A percentile compares a stretch with the other conserved stretches of the same genome.
These are phyloP conservation scores for Teleiodes luculella DNA, from an alignment of 2,888 invertebrate species.

Conservation along the genomic window DNA sequence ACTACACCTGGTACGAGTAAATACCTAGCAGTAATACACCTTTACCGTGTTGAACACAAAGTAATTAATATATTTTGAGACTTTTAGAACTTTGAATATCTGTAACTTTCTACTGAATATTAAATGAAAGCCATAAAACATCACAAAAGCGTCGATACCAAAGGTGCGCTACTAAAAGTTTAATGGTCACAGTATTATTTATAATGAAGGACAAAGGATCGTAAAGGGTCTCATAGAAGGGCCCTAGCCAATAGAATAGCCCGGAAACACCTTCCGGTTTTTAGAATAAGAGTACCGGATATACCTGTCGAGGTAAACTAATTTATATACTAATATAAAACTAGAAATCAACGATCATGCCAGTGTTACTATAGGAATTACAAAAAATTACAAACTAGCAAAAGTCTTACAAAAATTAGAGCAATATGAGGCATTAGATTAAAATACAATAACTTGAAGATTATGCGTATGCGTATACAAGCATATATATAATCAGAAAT, in stretches of 20 bases:
- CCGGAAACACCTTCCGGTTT: conserved; percentile 8
- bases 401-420: no score
- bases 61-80: no score
- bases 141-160: not conserved
- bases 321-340: conserved; percentile 7
- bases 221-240: conserved; percentile 11
- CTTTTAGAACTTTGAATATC: no score
- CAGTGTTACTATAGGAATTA: no score
- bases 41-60: no score
- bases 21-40: no score
- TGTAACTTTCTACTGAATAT: not conserved
- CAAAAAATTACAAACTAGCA: no score
- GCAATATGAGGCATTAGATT: no score
- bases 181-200: conserved; percentile 11
- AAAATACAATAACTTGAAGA: no score
- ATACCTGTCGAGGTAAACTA: conserved; percentile 7
- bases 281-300: conserved; percentile 1
- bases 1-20: no score
- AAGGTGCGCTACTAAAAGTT: conserved; percentile 2
- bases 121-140: not conserved
- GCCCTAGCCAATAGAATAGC: not conserved
- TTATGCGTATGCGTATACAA: not conserved
- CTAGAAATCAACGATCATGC: not conserved
- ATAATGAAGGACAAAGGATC: conserved; percentile 7
- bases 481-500: not conserved